phyloP scores from a whole-genome alignment of 2,113 vertebrate species.

The Ammospiza caudacuta region DNA sequence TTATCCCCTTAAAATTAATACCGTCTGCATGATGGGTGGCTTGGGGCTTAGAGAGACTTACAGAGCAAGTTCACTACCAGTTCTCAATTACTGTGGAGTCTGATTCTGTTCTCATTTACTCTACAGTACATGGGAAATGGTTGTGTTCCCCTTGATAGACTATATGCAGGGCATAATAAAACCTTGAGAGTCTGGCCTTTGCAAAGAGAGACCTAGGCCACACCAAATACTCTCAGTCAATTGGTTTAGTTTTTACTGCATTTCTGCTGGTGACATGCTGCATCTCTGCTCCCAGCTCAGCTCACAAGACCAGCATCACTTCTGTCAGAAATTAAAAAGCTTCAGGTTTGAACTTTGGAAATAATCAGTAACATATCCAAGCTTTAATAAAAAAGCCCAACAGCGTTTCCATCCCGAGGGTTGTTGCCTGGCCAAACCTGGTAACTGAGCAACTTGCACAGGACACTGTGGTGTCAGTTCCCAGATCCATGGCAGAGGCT shows the following conservation, averaged over 20 bases:
- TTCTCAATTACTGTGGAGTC: not conserved
- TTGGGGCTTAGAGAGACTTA: not conserved
- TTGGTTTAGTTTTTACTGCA: not conserved
- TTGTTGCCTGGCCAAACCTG: not conserved
- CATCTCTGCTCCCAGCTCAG: not conserved
- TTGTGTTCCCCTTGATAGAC: not conserved
- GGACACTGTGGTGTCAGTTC: not conserved
- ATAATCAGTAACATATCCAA: not conserved
- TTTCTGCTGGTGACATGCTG: not conserved
- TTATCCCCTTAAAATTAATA: slow-evolving; percentile 40
- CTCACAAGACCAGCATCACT: not conserved
- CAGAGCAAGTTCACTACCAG: not conserved
- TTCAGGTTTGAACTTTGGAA: not conserved
- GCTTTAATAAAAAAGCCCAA: not conserved
- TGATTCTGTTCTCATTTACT: not conserved
- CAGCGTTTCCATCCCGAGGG: not conserved
- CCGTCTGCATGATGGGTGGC: not conserved
- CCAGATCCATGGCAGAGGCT: not conserved
- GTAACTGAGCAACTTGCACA: not conserved
- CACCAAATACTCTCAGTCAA: not conserved
- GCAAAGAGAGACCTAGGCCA: not conserved
- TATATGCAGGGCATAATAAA: not conserved
- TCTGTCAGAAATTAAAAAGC: not conserved
- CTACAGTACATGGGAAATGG: not conserved
- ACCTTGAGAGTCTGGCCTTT: not conserved